Evolutionary conservation across 1,140 invertebrate species (phyloP), one percentile per base, ranked within the genome.

Genomic region (Alviniconcha marisindica): DNA sequence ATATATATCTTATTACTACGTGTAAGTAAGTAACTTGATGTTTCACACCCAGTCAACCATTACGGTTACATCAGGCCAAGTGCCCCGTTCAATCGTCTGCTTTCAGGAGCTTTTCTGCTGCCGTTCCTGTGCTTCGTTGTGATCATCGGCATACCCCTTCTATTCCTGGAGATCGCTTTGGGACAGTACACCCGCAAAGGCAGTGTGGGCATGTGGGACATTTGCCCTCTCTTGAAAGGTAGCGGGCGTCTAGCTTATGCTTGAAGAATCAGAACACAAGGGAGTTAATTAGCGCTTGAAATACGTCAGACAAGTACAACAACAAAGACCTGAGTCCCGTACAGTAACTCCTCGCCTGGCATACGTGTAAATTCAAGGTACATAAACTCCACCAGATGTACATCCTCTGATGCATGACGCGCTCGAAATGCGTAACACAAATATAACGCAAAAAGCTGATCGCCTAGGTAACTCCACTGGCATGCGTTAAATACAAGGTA

Each of bases 151-250:
- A 96, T 98, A 54, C 98, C 98, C 0, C 94, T 99, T 60, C 98
- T 98, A 93, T 95, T 98, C 48, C 96, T 99, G 89, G 97, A 98
- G 93, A 94, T 98, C 92, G 97, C 97, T n/a, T 96, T 98, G 66
- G 97, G 97, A 0, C 97, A 93, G 82, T 87, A 42, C 77, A 84
- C 84, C 44, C 36, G 97, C 0, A 97, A 98, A 84, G 98, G 98
- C 24, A 98, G 97, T n/a, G 93, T 99, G 14, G 97, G 97, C 1
- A 97, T 99, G 4, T 99, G 99, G 94, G 98, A 98, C 94, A 98
- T 99, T 89, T 97, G 97, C 21, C 98, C 98, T 0, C 96, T 99
- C 83, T 99, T 99, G 91, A 99, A 99, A 96, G 98, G 97, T 97
- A 94, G n/a, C n/a, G n/a, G n/a, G n/a, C n/a, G n/a, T 90, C 14